Conservation (phyloP, 2,113 vertebrate species). For the Tachycineta bicolor region DNA sequence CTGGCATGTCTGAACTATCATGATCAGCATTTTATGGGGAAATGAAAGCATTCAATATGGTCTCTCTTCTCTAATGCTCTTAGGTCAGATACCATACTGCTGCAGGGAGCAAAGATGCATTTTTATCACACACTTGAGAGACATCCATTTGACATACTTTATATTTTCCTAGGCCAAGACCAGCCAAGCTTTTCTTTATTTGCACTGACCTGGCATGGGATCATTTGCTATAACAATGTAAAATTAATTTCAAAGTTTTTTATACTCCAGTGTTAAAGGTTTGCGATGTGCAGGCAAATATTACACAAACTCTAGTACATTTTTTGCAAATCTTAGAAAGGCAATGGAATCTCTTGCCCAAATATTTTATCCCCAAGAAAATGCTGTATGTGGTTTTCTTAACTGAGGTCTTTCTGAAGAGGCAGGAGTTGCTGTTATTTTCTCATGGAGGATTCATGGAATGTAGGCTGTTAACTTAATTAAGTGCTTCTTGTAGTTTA, state of each 20-base stretch:
- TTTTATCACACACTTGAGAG: conserved; percentile 75
- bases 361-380: background rate
- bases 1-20: conserved; percentile 72
- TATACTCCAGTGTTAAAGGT: background rate
- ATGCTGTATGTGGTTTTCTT: background rate
- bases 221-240: conserved; percentile 56
- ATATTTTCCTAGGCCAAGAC: conserved; percentile 60
- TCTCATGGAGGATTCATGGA: background rate
- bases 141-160: conserved; percentile 63
- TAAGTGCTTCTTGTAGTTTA: background rate
- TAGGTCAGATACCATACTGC: conserved; percentile 73
- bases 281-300: background rate
- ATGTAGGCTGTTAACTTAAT: background rate
- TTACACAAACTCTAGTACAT: background rate
- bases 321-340: background rate
- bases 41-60: conserved; percentile 72
- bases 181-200: conserved; percentile 64
- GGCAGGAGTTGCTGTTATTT: background rate
- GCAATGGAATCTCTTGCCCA: background rate
- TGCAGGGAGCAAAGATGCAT: conserved; percentile 49
- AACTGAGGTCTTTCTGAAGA: background rate
- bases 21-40: conserved; percentile 78
- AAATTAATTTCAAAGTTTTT: background rate
- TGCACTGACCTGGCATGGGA: conserved; percentile 61
- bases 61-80: conserved; percentile 64